These are phyloP conservation scores for Neofelis nebulosa DNA, from an alignment of 2,113 vertebrate species.

Conservation along the genomic window DNA sequence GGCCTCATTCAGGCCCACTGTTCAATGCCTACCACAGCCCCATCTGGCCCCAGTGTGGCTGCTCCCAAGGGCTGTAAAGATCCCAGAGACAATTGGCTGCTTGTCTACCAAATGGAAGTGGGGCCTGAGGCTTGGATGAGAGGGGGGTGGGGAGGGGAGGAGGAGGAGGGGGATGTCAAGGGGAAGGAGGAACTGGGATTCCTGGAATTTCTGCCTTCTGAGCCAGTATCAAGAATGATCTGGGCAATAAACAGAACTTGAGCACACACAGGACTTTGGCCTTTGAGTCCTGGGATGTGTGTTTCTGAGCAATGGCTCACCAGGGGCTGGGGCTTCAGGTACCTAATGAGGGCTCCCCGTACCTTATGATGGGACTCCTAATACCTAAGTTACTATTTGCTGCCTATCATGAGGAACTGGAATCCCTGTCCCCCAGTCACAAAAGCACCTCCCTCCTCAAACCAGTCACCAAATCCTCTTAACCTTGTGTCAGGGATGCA, in stretches of 20 bases:
- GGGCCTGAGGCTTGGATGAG: conserved; percentile 14
- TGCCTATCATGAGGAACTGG: not conserved
- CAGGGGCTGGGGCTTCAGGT: not conserved
- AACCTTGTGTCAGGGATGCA: not conserved
- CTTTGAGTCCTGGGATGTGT: not conserved
- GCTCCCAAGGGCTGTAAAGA: not conserved
- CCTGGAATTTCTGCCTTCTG: conserved; percentile 62
- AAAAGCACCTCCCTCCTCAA: not conserved
- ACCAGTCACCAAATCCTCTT: not conserved
- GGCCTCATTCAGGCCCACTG: not conserved
- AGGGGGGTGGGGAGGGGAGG: not conserved
- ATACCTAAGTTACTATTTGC: not conserved
- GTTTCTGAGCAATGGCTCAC: not conserved
- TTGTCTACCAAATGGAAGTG: conserved; percentile 38
- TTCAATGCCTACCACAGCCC: not conserved
- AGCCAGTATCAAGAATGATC: conserved; percentile 7
- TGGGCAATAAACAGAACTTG: conserved; percentile 15
- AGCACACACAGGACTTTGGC: conserved; percentile 33
- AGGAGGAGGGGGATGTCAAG: conserved; percentile 34
- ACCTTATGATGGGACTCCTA: not conserved
- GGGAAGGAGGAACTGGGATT: conserved; percentile 52
- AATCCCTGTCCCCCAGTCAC: not conserved
- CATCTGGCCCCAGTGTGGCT: not conserved
- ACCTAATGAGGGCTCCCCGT: not conserved
- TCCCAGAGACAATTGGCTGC: conserved; percentile 51